Percentiles rank a stretch among this genome's conserved stretches.
Evolutionary conservation across 1,140 invertebrate species (phyloP).

Genomic region (Diachasmimorpha longicaudata): DNA sequence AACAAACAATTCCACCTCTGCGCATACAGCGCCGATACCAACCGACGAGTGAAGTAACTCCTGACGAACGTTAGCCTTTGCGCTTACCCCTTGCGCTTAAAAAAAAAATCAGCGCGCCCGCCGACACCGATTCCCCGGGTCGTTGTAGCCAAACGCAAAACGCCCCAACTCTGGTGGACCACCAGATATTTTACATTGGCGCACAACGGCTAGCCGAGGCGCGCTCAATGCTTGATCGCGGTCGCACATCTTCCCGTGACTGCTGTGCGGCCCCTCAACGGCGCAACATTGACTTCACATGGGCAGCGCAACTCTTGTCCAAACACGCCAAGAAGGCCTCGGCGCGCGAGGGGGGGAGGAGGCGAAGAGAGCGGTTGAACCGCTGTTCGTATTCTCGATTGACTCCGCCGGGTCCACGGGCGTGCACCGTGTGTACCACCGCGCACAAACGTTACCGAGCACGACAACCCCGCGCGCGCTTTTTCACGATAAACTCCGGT

Average conservation of each 20-base stretch:
- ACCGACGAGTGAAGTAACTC: background rate
- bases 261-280: slow-evolving; percentile 39
- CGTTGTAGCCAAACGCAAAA: background rate
- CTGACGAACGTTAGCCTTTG: background rate
- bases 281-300: slow-evolving; percentile 2
- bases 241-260: slow-evolving; percentile 46
- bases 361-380: background rate
- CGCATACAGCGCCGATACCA: background rate
- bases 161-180: background rate
- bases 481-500: background rate
- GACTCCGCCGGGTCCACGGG: background rate
- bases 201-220: slow-evolving; percentile 12
- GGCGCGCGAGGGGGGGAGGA: no score
- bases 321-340: background rate
- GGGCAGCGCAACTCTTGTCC: background rate
- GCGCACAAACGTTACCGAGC: background rate
- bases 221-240: background rate
- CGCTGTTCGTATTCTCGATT: background rate
- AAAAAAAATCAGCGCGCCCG: background rate
- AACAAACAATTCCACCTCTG: background rate
- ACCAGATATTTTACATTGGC: slow-evolving; percentile 4
- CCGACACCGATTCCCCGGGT: slow-evolving; percentile 10
- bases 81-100: background rate
- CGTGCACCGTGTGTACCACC: background rate
- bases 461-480: background rate